Percentiles rank a stretch among this genome's conserved stretches.
Conservation (phyloP, 1,140 invertebrate species). For the Dinoponera quadriceps region DNA sequence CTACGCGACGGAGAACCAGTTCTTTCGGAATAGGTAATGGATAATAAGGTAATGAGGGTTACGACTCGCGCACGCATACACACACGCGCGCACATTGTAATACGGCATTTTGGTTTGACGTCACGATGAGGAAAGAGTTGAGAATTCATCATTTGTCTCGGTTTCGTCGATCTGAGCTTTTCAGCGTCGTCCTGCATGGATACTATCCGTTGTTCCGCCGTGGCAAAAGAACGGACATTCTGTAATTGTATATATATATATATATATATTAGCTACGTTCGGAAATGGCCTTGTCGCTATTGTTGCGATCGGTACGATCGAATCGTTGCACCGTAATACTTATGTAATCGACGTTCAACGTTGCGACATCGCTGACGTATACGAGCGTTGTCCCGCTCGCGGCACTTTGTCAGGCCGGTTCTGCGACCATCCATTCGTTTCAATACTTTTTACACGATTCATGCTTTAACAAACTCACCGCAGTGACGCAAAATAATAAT, state of each 20-base stretch:
- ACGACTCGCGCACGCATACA: too few relatives aligned
- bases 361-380: constrained; percentile 27
- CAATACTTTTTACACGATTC: not conserved
- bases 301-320: constrained; percentile 35
- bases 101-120: constrained; percentile 21
- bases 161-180: not conserved
- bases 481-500: not conserved
- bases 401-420: not conserved
- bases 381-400: not conserved
- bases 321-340: constrained; percentile 30
- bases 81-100: too few relatives aligned
- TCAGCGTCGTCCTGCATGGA: not conserved
- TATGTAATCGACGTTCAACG: constrained; percentile 33
- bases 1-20: constrained; percentile 41
- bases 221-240: constrained; percentile 28
- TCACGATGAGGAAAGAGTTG: constrained; percentile 41
- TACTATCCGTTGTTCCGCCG: not conserved
- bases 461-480: not conserved
- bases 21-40: constrained; percentile 35
- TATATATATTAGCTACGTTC: constrained; percentile 10
- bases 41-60: constrained; percentile 47
- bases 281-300: constrained; percentile 34
- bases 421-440: constrained; percentile 1
- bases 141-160: not conserved
- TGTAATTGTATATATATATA: constrained; percentile 11